Conservation (phyloP, 2,888 invertebrate species). For the Acanthosepion lycidas region DNA sequence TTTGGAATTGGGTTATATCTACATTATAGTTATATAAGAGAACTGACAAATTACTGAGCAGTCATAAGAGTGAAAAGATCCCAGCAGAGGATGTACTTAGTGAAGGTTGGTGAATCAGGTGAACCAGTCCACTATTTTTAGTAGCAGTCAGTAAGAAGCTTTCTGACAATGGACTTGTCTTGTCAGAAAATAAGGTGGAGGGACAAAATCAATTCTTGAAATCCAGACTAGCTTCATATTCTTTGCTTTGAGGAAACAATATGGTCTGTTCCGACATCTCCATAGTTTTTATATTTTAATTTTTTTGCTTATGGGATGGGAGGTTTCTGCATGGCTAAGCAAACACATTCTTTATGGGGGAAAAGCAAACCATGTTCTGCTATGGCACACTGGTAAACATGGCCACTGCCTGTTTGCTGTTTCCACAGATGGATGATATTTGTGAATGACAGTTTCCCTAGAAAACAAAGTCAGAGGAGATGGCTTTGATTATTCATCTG, state of each 20-base stretch:
- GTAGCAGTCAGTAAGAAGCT: not conserved
- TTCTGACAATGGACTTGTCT: not conserved
- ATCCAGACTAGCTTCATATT: no score
- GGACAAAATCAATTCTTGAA: constrained; percentile 8
- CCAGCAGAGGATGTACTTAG: not conserved
- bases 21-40: not conserved
- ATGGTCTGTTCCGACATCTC: not conserved
- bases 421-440: not conserved
- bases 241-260: not conserved
- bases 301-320: constrained; percentile 11
- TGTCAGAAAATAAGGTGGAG: constrained; percentile 16
- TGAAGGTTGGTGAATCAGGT: not conserved
- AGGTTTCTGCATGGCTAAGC: not conserved
- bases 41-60: not conserved
- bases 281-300: not conserved
- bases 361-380: not conserved
- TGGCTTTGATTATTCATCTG: not conserved
- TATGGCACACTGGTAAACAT: not conserved
- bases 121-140: not conserved
- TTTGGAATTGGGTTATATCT: no score
- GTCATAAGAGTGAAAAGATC: not conserved
- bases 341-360: not conserved
- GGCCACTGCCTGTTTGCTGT: not conserved
- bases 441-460: not conserved
- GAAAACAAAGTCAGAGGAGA: constrained; percentile 33